Percentiles rank a stretch among this genome's conserved stretches.
These are phyloP conservation scores for Aurelia aurita DNA, from an alignment of 30 jellyfish, hydroid and myxozoan species.

Conservation along the genomic window DNA sequence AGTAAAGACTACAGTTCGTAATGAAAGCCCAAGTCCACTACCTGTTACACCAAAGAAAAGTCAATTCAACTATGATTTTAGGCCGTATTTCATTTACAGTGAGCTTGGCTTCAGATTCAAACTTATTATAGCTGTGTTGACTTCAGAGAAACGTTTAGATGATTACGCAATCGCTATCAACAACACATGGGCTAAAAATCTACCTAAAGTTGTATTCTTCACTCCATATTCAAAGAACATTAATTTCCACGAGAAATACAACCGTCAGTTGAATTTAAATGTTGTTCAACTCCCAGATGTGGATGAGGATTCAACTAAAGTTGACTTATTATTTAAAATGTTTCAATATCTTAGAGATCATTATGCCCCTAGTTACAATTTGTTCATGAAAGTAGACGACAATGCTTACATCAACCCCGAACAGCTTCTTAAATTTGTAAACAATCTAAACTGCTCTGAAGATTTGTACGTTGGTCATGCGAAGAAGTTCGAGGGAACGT, in stretches of 20 bases:
- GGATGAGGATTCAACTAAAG: conserved; percentile 72
- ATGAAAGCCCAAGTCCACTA: conserved; percentile 21
- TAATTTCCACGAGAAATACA: conserved; percentile 81
- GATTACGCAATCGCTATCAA: conserved; percentile 84
- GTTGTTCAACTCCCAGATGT: conserved; percentile 96
- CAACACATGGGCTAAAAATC: conserved; percentile 82
- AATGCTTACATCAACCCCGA: conserved; percentile 76
- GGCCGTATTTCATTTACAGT: conserved; percentile 96
- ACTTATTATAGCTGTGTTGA: conserved; percentile 79
- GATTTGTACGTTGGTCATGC: conserved; percentile 88
- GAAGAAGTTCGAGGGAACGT: conserved; percentile 47
- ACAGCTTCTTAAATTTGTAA: conserved; percentile 52
- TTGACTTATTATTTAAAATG: conserved; percentile 81
- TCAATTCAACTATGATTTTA: conserved; percentile 82
- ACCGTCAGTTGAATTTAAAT: conserved; percentile 79
- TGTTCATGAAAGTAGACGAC: conserved; percentile 87
- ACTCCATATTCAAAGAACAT: conserved; percentile 89
- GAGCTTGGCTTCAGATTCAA: conserved; percentile 89
- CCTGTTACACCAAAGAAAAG: conserved; percentile 89
- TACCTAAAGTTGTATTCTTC: conserved; percentile 85
- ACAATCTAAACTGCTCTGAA: conserved; percentile 77
- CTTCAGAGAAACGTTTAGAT: conserved; percentile 78
- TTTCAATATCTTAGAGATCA: conserved; percentile 90
- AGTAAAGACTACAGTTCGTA: neutral
- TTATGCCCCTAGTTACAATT: conserved; percentile 70